A percentile compares a stretch with the other conserved stretches of the same genome.
Evolutionary conservation across 2,797 vertebrate genomes (phyloP).

Genomic region (Acrossocheilus wenchowensis): DNA sequence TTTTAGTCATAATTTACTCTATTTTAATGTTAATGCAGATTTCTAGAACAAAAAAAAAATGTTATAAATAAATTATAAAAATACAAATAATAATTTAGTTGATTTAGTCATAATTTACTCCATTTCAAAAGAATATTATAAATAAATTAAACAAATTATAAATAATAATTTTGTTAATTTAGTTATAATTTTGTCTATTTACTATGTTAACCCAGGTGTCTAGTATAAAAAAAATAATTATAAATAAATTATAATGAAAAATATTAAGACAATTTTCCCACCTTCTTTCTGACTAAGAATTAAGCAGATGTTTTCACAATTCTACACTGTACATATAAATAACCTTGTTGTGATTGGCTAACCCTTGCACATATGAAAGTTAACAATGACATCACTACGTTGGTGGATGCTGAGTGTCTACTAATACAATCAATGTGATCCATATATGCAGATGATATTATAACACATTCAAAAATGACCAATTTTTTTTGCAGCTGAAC

Average conservation of each 20-base stretch:
- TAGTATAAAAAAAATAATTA: neutral
- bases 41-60: neutral
- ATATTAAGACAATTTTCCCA: neutral
- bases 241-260: neutral
- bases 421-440: neutral
- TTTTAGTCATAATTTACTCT: neutral
- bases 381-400: neutral
- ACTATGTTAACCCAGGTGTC: neutral
- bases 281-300: neutral
- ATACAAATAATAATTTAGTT: neutral
- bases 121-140: neutral
- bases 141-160: neutral
- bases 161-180: neutral
- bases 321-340: neutral
- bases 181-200: neutral
- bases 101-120: neutral
- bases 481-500: neutral
- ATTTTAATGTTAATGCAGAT: neutral
- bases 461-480: neutral
- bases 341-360: neutral
- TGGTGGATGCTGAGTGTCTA: neutral
- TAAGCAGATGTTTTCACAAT: neutral
- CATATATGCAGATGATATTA: neutral
- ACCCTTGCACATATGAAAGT: neutral
- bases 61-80: neutral